A percentile compares a stretch with the other conserved stretches of the same genome.
Evolutionary conservation across 2,797 vertebrate genomes (phyloP).

Genomic region (Trachops cirrhosus): DNA sequence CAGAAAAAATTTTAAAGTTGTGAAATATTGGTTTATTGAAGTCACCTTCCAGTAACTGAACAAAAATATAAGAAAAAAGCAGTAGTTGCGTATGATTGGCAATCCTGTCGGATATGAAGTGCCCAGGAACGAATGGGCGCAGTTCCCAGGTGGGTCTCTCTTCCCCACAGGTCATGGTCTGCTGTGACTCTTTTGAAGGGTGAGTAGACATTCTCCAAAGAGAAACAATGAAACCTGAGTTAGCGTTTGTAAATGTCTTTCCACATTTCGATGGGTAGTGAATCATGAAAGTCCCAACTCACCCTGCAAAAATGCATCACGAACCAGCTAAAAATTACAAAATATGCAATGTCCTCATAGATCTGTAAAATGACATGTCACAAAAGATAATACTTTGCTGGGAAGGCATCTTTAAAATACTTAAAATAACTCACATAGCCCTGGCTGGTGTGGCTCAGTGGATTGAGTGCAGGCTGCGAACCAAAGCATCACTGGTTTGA

Average conservation of each 20-base stretch:
- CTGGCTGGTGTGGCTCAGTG: too few species aligned
- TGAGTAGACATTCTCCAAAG: not conserved
- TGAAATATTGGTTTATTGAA: conserved; percentile 34
- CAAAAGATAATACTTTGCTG: not conserved
- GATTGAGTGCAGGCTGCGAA: too few species aligned
- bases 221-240: not conserved
- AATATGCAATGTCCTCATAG: not conserved
- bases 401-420: conserved; percentile 1
- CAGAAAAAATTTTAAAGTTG: not conserved
- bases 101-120: not conserved
- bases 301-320: not conserved
- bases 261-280: not conserved
- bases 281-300: not conserved
- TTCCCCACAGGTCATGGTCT: not conserved
- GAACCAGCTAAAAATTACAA: not conserved
- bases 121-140: fast-evolving
- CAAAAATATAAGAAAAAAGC: conserved; percentile 28
- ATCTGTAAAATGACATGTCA: not conserved
- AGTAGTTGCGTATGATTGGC: not conserved
- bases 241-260: not conserved
- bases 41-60: conserved; percentile 16
- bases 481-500: too few species aligned
- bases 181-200: not conserved
- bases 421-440: not conserved
- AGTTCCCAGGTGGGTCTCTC: not conserved